A percentile compares a stretch with the other conserved stretches of the same genome.
Conservation (phyloP, 2,888 invertebrate species). For the Oegoconia quadripuncta region DNA sequence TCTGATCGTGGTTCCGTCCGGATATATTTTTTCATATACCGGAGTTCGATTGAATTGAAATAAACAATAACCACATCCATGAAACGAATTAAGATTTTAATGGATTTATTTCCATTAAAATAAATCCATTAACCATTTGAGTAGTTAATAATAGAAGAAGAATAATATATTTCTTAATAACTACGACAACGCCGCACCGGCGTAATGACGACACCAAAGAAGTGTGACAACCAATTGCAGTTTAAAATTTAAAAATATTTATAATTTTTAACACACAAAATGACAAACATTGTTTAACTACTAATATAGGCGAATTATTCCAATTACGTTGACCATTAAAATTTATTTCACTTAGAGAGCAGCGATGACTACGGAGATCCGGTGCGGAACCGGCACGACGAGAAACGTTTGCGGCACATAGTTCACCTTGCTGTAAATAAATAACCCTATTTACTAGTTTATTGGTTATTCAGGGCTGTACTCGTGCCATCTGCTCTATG, state of each 20-base stretch:
- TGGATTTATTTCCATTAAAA: no score
- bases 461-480: no score
- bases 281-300: neutral
- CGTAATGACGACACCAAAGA: no score
- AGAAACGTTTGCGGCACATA: conserved; percentile 1
- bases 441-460: no score
- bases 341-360: conserved; percentile 20
- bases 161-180: no score
- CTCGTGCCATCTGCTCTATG: no score
- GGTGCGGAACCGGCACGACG: conserved; percentile 3
- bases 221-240: neutral
- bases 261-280: neutral
- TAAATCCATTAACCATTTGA: no score
- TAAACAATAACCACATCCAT: neutral
- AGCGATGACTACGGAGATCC: conserved; percentile 10
- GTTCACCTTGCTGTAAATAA: conserved; percentile 2
- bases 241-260: neutral
- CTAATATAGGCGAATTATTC: conserved; percentile 13
- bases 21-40: neutral
- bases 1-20: neutral
- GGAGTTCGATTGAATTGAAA: neutral
- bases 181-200: no score
- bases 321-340: conserved; percentile 21
- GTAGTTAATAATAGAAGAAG: no score
- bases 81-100: no score